These are phyloP conservation scores for Bombus impatiens DNA, from an alignment of 1,140 invertebrate species.

Conservation along the genomic window DNA sequence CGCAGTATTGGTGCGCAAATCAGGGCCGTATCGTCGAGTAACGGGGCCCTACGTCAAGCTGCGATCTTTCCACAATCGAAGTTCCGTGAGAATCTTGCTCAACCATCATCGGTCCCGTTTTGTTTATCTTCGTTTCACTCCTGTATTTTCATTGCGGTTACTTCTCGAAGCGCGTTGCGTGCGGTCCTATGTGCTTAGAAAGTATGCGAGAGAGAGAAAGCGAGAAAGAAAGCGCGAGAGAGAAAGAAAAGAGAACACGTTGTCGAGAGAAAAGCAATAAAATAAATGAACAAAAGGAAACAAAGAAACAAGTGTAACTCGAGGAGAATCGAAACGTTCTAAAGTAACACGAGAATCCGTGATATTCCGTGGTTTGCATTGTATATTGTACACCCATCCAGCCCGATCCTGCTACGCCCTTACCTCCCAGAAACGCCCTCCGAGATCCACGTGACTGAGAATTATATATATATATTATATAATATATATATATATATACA, in stretches of 20 bases:
- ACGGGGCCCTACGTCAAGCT: slow-evolving; percentile 1
- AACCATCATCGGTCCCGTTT: slow-evolving; percentile 43
- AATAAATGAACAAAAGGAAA: slow-evolving; percentile 32
- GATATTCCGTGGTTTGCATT: slow-evolving; percentile 81
- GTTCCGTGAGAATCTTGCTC: slow-evolving; percentile 55
- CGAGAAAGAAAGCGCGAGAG: neutral
- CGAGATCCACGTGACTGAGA: slow-evolving; percentile 79
- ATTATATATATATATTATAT: slow-evolving; percentile 74
- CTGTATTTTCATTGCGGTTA: slow-evolving; percentile 6
- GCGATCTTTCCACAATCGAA: slow-evolving; percentile 28
- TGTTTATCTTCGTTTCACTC: slow-evolving; percentile 16
- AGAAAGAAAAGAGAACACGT: slow-evolving; percentile 21
- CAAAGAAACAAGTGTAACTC: slow-evolving; percentile 51
- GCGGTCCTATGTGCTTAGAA: slow-evolving; percentile 28
- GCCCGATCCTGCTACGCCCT: slow-evolving; percentile 62
- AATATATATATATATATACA: slow-evolving; percentile 44
- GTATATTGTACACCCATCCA: slow-evolving; percentile 80
- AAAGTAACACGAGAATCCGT: slow-evolving; percentile 57
- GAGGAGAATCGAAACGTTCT: slow-evolving; percentile 48
- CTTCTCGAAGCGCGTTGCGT: slow-evolving; percentile 41
- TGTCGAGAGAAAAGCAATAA: slow-evolving; percentile 49
- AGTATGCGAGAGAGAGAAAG: neutral
- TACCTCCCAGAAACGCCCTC: slow-evolving; percentile 42
- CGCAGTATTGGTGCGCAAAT: neutral
- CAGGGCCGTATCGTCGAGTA: slow-evolving; percentile 37